Evolutionary conservation across 2,888 invertebrate genomes (phyloP), one percentile per base, ranked within the genome.

Genomic region (Macropis europaea): DNA sequence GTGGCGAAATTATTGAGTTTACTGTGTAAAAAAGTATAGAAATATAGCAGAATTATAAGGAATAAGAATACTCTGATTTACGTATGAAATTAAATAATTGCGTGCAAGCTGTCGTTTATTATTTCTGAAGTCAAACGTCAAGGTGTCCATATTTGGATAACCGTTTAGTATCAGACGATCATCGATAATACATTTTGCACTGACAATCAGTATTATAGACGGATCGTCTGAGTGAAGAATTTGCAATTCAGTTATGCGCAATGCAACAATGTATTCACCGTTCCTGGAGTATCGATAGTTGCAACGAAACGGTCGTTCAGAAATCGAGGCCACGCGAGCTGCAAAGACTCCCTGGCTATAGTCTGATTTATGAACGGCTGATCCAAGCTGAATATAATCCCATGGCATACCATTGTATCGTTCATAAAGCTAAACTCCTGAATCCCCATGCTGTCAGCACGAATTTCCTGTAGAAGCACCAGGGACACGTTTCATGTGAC

Each of bases 241-340:
- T n/a, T 11, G 11, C 4, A 15, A 43, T 32, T 32, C 30, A 47
- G 47, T 30, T 30, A 11, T 19, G 30, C 17, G 6, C 43, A 32
- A 47, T 11, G 42, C 38, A 47, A 56, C 64, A 67, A 62, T 67
- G 26, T 30, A 40, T 60, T 57, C 38, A 32, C 9, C 59, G 45
- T 43, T 47, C 15, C 62, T 26, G 30, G 38, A 52, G 59, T 42
- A 57, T 24, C 50, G 53, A 67, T 26, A 50, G 56, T 42, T 42
- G 66, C 53, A 70, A 64, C 70, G 48, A 70, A 69, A 70, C 53
- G 53, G 47, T 66, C 57, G 64, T 45, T 40, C 38, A 6, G 59
- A 61, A 43, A 54, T 66, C 42, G 67, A 42, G 50, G 19, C 50
- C 56, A 40, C 36, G 47, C 40, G 59, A 56, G 48, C 54, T 28